These are phyloP conservation scores for Donacobius atricapilla DNA, from an alignment of 2,113 vertebrate genomes.

Conservation along the genomic window DNA sequence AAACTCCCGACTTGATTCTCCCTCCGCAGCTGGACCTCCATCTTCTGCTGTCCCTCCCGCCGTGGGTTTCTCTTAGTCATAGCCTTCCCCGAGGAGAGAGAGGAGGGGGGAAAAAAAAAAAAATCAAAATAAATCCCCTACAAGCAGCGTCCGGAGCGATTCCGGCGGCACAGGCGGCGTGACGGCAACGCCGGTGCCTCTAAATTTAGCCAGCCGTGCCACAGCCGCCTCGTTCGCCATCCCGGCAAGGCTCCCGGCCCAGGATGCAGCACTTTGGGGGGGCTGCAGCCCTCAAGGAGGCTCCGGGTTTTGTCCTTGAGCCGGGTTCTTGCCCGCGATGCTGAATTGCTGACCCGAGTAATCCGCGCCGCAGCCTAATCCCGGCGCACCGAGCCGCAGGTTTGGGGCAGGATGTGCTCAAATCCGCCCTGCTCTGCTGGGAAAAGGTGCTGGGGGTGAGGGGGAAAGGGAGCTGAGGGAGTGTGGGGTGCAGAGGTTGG, in stretches of 20 bases:
- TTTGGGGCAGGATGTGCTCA: neutral
- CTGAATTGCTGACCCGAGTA: neutral
- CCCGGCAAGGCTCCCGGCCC: neutral
- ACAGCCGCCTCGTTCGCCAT: neutral
- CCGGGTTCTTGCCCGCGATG: neutral
- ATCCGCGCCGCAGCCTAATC: conserved; percentile 23
- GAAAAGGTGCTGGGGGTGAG: accelerated
- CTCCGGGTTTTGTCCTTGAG: conserved; percentile 11
- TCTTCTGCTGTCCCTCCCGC: neutral
- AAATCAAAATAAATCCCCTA: neutral
- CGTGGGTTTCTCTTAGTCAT: conserved; percentile 21
- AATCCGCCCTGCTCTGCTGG: neutral
- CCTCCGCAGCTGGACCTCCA: neutral
- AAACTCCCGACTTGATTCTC: neutral
- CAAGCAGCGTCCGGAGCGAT: neutral
- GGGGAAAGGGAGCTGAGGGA: neutral
- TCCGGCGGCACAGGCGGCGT: neutral
- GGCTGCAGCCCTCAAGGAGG: conserved; percentile 22
- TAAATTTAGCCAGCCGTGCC: conserved; percentile 59
- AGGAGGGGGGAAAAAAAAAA: neutral
- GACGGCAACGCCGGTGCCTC: neutral
- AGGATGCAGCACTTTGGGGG: neutral
- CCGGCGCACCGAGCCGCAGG: neutral
- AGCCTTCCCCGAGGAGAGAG: neutral
- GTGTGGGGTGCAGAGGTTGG: neutral